These are phyloP conservation scores for Nebria ingens DNA, from an alignment of 1,140 invertebrate species.

Conservation along the genomic window DNA sequence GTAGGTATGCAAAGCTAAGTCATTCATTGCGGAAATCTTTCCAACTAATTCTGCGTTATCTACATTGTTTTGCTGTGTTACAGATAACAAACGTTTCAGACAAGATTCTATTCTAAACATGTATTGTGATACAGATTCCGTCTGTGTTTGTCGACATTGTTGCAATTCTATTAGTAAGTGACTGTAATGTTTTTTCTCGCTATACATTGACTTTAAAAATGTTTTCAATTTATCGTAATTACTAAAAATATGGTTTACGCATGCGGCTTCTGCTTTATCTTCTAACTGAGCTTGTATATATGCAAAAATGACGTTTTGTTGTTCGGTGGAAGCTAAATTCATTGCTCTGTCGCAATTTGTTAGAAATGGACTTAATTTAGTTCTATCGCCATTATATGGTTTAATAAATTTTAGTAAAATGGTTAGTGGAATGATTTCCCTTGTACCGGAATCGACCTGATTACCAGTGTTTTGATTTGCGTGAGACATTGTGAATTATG, in stretches of 20 bases:
- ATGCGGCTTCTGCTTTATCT: not conserved
- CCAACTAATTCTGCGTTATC: no score
- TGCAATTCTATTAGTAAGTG: not conserved
- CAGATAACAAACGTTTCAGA: no score
- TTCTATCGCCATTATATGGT: not conserved
- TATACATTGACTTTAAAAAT: not conserved
- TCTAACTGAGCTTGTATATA: not conserved
- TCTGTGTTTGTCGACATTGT: not conserved
- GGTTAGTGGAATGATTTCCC: not conserved
- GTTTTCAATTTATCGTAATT: not conserved
- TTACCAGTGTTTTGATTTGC: no score
- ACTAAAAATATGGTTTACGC: conserved; percentile 11
- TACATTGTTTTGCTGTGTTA: no score
- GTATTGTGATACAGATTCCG: not conserved
- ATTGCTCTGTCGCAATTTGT: not conserved
- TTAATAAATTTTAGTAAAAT: not conserved
- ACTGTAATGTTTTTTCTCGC: not conserved
- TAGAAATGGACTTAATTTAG: not conserved
- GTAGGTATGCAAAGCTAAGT: no score
- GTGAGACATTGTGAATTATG: no score
- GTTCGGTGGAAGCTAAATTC: not conserved
- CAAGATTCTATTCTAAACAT: no score
- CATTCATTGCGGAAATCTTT: no score
- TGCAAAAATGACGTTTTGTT: not conserved
- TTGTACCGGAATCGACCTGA: no score